Percentiles rank a stretch among this genome's conserved stretches.
Conservation (phyloP, 1,140 invertebrate genomes). For the Drosophila yakuba region DNA sequence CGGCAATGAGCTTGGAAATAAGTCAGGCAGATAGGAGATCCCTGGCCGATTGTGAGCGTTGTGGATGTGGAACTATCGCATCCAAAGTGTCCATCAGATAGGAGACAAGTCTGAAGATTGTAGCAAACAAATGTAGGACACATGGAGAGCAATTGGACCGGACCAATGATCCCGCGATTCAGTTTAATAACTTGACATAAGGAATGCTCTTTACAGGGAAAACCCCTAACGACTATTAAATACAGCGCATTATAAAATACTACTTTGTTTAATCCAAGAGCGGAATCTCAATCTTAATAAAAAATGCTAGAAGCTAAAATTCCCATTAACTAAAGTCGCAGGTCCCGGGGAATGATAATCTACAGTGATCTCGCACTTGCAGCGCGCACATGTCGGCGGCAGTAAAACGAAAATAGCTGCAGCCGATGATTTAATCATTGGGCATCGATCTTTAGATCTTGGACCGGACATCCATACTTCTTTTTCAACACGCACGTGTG, state of each 20-base stretch:
- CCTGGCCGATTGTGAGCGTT: conserved; percentile 35
- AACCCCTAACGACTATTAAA: no score
- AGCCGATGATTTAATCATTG: conserved; percentile 67
- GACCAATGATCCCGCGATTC: background rate
- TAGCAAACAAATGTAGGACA: background rate
- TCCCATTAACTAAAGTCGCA: background rate
- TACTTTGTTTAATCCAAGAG: no score
- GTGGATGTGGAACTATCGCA: conserved; percentile 6
- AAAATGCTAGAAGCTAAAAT: no score
- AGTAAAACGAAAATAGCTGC: background rate
- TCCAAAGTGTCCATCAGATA: conserved; percentile 32
- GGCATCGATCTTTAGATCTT: conserved; percentile 26
- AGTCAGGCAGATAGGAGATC: conserved; percentile 69
- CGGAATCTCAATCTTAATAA: no score
- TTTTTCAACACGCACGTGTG: conserved; percentile 48
- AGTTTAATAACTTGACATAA: background rate
- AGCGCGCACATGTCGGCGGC: no score
- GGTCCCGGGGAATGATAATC: no score
- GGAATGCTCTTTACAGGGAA: no score
- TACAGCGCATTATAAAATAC: background rate
- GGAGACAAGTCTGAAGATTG: conserved; percentile 10
- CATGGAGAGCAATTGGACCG: conserved; percentile 18
- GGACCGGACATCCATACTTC: conserved; percentile 24
- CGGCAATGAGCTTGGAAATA: conserved; percentile 70
- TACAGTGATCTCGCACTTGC: no score